A percentile compares a stretch with the other conserved stretches of the same genome.
Conservation (phyloP, 1,140 invertebrate genomes). For the Notospermus geniculatus region DNA sequence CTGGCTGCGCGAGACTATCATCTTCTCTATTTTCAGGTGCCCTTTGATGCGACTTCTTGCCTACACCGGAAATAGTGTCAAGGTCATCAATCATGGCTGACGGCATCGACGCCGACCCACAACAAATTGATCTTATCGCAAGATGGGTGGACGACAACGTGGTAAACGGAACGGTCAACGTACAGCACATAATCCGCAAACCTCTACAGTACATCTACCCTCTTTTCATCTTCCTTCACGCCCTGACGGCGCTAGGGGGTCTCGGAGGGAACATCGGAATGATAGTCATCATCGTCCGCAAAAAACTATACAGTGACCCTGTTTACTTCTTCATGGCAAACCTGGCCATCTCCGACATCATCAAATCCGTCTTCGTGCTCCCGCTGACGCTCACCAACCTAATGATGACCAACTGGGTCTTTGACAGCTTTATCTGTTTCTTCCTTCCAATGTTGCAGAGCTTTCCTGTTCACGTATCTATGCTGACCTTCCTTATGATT, state of each 20-base stretch:
- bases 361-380: constrained; percentile 68
- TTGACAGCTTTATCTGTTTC: constrained; percentile 72
- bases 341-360: constrained; percentile 66
- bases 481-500: constrained; percentile 69
- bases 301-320: constrained; percentile 64
- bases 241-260: constrained; percentile 61
- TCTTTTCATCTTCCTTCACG: constrained; percentile 67
- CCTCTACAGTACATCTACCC: constrained; percentile 60
- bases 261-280: constrained; percentile 63
- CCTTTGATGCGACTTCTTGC: no score
- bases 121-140: no score
- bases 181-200: constrained; percentile 27
- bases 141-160: no score
- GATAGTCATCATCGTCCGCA: constrained; percentile 62
- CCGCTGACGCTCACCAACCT: constrained; percentile 69
- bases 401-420: constrained; percentile 72
- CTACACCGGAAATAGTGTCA: no score
- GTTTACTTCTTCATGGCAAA: constrained; percentile 69
- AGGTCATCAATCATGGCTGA: no score
- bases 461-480: constrained; percentile 68
- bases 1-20: no score
- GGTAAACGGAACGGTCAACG: no score
- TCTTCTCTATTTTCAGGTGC: no score
- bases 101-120: no score
- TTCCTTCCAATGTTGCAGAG: constrained; percentile 75